Conservation (phyloP, 92 coral and sea anemone genomes). For the Porites divaricata region DNA sequence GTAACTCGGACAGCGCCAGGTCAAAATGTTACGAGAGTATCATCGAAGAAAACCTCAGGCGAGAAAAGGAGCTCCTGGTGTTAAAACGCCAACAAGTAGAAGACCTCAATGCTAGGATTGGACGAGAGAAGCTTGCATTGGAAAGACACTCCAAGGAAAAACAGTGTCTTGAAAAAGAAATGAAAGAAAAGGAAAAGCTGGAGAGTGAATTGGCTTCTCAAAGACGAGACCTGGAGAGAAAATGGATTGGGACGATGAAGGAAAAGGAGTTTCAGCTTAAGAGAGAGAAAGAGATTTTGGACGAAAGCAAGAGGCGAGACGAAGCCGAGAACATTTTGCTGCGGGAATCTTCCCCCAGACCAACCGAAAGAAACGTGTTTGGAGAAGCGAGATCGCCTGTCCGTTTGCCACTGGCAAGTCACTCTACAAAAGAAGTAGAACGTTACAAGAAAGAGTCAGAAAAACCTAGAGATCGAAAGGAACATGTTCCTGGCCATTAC, state of each 20-base stretch:
- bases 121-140: constrained; percentile 69
- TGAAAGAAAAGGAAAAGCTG: constrained; percentile 74
- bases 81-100: constrained; percentile 82
- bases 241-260: constrained; percentile 75
- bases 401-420: constrained; percentile 24
- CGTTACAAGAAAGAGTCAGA: constrained; percentile 20
- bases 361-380: constrained; percentile 20
- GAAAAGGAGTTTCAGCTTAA: constrained; percentile 71
- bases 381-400: constrained; percentile 5
- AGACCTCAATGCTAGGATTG: constrained; percentile 72
- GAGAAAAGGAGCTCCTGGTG: constrained; percentile 78
- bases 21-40: constrained; percentile 75
- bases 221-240: constrained; percentile 79
- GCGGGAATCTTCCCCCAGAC: constrained; percentile 28
- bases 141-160: constrained; percentile 78
- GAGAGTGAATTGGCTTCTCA: constrained; percentile 76
- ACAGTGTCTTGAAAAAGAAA: constrained; percentile 62
- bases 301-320: constrained; percentile 59
- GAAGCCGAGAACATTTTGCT: constrained; percentile 41
- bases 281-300: constrained; percentile 57
- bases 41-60: constrained; percentile 80
- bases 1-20: constrained; percentile 52
- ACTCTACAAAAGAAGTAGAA: neutral
- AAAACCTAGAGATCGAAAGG: neutral
- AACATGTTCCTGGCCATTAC: neutral